Conservation (phyloP, 1,140 invertebrate genomes). For the Oryctes rhinoceros region DNA sequence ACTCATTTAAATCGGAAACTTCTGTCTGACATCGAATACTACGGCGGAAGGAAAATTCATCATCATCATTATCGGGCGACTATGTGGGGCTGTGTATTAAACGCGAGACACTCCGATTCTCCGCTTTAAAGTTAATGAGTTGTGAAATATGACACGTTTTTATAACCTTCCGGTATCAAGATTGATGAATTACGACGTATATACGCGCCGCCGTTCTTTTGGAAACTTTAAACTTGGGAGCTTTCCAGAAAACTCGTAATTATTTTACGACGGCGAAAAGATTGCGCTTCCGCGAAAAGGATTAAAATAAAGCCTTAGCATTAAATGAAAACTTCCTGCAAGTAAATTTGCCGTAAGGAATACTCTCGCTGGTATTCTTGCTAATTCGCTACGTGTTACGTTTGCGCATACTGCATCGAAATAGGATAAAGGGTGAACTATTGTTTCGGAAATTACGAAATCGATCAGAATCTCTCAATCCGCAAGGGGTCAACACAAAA, state of each 20-base stretch:
- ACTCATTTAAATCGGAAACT: slow-evolving; percentile 35
- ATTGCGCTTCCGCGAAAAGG: background rate
- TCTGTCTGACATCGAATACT: slow-evolving; percentile 20
- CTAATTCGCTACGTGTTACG: too few species aligned
- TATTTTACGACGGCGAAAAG: slow-evolving; percentile 20
- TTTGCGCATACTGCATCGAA: too few species aligned
- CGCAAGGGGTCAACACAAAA: too few species aligned
- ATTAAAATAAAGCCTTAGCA: background rate
- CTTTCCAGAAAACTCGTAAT: slow-evolving; percentile 10
- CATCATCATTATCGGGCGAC: slow-evolving; percentile 7
- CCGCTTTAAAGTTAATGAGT: slow-evolving; percentile 34
- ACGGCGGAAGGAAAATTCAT: slow-evolving; percentile 1
- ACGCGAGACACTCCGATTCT: slow-evolving; percentile 9
- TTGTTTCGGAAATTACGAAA: too few species aligned
- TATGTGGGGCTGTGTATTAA: slow-evolving; percentile 21
- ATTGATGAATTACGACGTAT: slow-evolving; percentile 22
- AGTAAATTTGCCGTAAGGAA: too few species aligned
- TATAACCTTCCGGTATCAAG: slow-evolving; percentile 21
- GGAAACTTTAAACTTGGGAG: slow-evolving; percentile 17
- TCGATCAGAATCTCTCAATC: too few species aligned
- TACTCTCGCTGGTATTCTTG: too few species aligned
- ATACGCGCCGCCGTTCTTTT: background rate
- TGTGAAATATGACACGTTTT: slow-evolving; percentile 36
- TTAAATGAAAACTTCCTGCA: too few species aligned
- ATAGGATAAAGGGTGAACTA: too few species aligned